phyloP scores from a whole-genome alignment of 1,140 invertebrate species.

The Papilio helenus region DNA sequence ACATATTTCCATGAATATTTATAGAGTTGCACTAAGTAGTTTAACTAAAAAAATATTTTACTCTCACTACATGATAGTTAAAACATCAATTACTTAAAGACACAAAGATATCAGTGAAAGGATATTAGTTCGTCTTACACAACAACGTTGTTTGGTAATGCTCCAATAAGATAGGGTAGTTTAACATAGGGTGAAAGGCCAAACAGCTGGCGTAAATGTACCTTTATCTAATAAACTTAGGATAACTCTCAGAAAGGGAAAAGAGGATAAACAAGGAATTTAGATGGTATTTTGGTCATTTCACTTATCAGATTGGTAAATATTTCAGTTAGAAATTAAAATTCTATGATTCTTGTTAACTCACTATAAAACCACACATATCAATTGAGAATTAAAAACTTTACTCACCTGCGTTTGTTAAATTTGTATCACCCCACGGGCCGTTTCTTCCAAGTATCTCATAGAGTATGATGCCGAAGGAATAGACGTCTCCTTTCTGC shows the following conservation, averaged over 20 bases:
- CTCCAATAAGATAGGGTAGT: neutral
- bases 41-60: too few species aligned
- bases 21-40: too few species aligned
- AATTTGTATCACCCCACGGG: slow-evolving; percentile 87
- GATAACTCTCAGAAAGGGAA: too few species aligned
- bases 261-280: neutral
- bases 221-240: too few species aligned
- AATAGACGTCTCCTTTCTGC: slow-evolving; percentile 89
- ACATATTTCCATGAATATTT: too few species aligned
- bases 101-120: neutral
- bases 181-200: neutral
- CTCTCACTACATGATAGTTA: too few species aligned
- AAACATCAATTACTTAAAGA: too few species aligned
- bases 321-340: slow-evolving; percentile 12
- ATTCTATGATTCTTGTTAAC: too few species aligned
- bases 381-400: too few species aligned
- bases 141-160: neutral
- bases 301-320: neutral
- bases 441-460: slow-evolving; percentile 87
- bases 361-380: too few species aligned
- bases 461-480: slow-evolving; percentile 88
- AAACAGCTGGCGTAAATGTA: too few species aligned
- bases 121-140: neutral
- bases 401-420: slow-evolving; percentile 83
- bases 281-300: neutral